These are phyloP conservation scores for Anseranas semipalmata DNA, from an alignment of 2,113 vertebrate species.

Conservation along the genomic window DNA sequence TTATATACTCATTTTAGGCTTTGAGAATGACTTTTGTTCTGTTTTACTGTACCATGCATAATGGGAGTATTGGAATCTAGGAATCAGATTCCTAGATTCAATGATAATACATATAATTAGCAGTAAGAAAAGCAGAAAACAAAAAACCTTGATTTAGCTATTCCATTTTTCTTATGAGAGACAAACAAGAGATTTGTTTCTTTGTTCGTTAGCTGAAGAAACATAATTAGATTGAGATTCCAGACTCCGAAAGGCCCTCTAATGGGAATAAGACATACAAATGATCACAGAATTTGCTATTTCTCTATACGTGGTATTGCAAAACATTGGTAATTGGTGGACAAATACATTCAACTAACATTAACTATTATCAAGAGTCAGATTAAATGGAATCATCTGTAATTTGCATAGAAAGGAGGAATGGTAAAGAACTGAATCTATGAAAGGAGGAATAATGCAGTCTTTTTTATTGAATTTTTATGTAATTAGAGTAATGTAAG, in stretches of 20 bases:
- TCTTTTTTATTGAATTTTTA: neutral
- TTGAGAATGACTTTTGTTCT: neutral
- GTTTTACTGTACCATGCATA: neutral
- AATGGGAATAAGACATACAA: neutral
- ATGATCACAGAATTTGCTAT: neutral
- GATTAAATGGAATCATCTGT: neutral
- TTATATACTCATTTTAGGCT: neutral
- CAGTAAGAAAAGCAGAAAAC: neutral
- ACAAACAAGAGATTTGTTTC: neutral
- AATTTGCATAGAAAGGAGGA: neutral
- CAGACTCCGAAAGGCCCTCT: neutral
- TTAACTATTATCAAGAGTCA: neutral
- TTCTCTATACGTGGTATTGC: neutral
- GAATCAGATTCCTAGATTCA: neutral
- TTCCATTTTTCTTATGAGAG: neutral
- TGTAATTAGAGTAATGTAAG: neutral
- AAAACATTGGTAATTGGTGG: neutral
- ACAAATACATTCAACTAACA: neutral
- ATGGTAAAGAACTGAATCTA: neutral
- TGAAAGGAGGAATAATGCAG: neutral
- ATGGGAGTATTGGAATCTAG: rapidly evolving
- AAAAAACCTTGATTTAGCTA: neutral
- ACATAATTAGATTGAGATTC: neutral
- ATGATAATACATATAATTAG: neutral
- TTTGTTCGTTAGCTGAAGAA: neutral